Base-by-base conservation (phyloP, 2,888 invertebrate genomes). In the Drosophila lacicola region DNA sequence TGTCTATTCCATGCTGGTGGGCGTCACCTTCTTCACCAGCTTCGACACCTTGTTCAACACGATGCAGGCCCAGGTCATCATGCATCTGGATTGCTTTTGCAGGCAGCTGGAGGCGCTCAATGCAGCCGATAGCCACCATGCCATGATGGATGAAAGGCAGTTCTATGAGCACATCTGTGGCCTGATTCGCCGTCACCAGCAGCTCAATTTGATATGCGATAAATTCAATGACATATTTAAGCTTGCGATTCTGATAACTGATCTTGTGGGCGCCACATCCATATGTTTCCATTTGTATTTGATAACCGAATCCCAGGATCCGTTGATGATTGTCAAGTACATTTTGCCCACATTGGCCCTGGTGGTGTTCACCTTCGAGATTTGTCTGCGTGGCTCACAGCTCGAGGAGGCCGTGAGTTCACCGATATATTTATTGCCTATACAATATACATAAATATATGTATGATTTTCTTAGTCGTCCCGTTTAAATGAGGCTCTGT, bases 251-350 rank as follows among this genome's bases (percentile, higher is more conserved):
- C 14, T 80, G 10, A 1, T 77, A 0, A 33, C 67, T 0, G 69
- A 88, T 47, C 62, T 80, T 10, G 9, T 88, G 2, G 68, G 49
- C 4, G 74, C 80, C 4, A 44, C 54, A 0, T 53, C 86, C 0
- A 61, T 83, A 5, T 83, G 83, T 36, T 74, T 88, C n/a, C 67
- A 74, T 37, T 54, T 88, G 10, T 88, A 73, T 46, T n/a, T 86
- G 3, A 13, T 83, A 1, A 60, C 69, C 5, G 87, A 88, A 9
- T 51, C 78, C 0, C 0, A 42, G 9, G 78, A 83, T 54, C 5
- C 45, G 0, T 2, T 77, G 0, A 29, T 58, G n/a, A 55, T 65
- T 0, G 5, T 44, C 6, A 70, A 57, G 10, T 80, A 70, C 11
- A 3, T 56, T 0, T 0, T 63, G 4, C 70, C 74, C 37, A 49